phyloP scores from a whole-genome alignment of 2,113 vertebrate species.

The Nyctereutes procyonoides region DNA sequence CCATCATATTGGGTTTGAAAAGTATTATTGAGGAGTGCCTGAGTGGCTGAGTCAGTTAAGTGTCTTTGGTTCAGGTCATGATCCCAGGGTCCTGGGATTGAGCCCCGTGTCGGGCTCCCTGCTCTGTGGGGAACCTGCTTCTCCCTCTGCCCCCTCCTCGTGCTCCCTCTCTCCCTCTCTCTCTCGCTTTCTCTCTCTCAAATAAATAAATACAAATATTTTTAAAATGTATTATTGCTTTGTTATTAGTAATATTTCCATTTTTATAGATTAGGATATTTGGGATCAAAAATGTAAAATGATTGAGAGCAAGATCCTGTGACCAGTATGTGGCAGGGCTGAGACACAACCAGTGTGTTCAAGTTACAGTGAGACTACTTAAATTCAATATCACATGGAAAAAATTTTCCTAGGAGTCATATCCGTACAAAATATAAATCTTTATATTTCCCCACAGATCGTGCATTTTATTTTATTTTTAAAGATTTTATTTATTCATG shows the following conservation, averaged over 20 bases:
- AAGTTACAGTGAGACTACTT: neutral
- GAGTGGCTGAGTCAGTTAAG: too few relatives aligned
- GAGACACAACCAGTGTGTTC: neutral
- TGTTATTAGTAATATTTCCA: neutral
- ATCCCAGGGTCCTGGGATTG: too few relatives aligned
- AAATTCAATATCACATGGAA: neutral
- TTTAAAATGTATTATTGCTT: constrained; percentile 10
- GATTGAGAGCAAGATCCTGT: neutral
- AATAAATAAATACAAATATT: too few relatives aligned
- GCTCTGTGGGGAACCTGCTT: too few relatives aligned
- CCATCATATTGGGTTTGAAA: neutral
- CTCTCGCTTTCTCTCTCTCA: too few relatives aligned
- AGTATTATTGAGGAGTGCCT: neutral
- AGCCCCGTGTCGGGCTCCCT: too few relatives aligned
- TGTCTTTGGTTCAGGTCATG: too few relatives aligned
- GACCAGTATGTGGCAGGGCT: neutral
- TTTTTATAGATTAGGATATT: neutral
- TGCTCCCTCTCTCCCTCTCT: too few relatives aligned
- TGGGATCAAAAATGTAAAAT: neutral
- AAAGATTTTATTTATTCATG: too few relatives aligned
- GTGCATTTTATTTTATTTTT: neutral
- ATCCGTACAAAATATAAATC: neutral
- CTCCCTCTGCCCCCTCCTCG: too few relatives aligned
- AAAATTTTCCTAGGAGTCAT: neutral
- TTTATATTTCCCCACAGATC: neutral